These are phyloP conservation scores for Drosophila erecta DNA, from an alignment of 1,140 invertebrate genomes.

Conservation along the genomic window DNA sequence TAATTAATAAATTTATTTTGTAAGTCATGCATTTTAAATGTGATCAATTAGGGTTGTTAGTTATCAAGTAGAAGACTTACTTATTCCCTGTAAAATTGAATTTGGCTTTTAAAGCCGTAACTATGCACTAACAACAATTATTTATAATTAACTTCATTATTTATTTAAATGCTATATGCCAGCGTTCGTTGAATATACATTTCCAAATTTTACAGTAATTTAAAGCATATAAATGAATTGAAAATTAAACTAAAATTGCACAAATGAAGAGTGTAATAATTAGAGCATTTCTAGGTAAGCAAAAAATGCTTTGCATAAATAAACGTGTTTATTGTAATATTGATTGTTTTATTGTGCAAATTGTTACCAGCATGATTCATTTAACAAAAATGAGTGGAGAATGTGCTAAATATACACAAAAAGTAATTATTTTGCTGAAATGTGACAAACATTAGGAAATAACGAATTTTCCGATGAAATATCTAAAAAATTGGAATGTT, in stretches of 20 bases:
- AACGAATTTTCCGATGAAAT: background rate
- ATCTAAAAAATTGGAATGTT: too few species aligned
- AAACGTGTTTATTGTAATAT: conserved; percentile 28
- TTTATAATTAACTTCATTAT: background rate
- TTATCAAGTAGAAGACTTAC: background rate
- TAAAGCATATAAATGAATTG: conserved; percentile 5
- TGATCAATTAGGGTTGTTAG: conserved; percentile 49
- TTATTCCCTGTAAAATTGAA: too few species aligned
- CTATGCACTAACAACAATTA: background rate
- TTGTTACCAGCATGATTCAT: conserved; percentile 46
- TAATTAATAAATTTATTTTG: conserved; percentile 27
- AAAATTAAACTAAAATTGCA: conserved; percentile 21
- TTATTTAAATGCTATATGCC: background rate
- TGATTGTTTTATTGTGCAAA: conserved; percentile 51
- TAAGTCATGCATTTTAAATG: conserved; percentile 54
- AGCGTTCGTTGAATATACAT: background rate
- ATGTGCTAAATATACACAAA: conserved; percentile 6
- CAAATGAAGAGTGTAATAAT: conserved; percentile 48
- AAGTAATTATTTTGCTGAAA: conserved; percentile 9
- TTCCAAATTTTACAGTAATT: conserved; percentile 7
- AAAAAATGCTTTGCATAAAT: conserved; percentile 17
- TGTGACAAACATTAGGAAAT: background rate
- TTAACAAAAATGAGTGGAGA: conserved; percentile 17
- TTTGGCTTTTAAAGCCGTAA: background rate
- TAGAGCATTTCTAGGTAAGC: conserved; percentile 15